Evolutionary conservation across 2,888 invertebrate genomes (phyloP).

Genomic region (Euzetes globulus): DNA sequence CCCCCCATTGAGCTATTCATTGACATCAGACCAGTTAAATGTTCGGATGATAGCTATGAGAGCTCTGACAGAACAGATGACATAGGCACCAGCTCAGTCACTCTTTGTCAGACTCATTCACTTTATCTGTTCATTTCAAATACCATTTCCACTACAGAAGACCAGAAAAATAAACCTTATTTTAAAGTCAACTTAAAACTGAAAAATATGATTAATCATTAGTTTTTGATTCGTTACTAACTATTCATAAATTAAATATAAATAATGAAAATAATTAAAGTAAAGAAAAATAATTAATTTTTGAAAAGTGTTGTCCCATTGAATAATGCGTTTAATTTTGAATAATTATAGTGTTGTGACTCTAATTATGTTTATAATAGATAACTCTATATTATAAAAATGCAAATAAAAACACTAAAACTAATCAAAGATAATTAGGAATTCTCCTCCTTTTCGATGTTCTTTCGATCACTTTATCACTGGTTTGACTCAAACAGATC

Average conservation of each 20-base stretch:
- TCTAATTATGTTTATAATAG: constrained; percentile 28
- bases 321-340: not conserved
- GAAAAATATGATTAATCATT: not conserved
- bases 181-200: not conserved
- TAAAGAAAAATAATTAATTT: not conserved
- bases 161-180: not conserved
- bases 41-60: constrained; percentile 14
- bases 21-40: not conserved
- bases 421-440: constrained; percentile 26
- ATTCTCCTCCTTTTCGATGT: constrained; percentile 24
- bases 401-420: constrained; percentile 21
- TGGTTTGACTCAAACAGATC: constrained; percentile 14
- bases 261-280: not conserved
- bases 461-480: constrained; percentile 27
- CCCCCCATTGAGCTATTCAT: constrained; percentile 20
- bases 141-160: too few relatives aligned
- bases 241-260: not conserved
- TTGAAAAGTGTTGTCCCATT: not conserved
- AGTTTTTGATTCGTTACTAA: not conserved
- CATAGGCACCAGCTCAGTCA: not conserved
- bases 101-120: too few relatives aligned
- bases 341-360: constrained; percentile 13
- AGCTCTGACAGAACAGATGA: not conserved
- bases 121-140: too few relatives aligned
- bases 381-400: constrained; percentile 9